Percentiles rank a stretch among this genome's conserved stretches.
These are phyloP conservation scores for Calyptommatus sinebrachiatus DNA, from an alignment of 2,113 vertebrate genomes.

Conservation along the genomic window DNA sequence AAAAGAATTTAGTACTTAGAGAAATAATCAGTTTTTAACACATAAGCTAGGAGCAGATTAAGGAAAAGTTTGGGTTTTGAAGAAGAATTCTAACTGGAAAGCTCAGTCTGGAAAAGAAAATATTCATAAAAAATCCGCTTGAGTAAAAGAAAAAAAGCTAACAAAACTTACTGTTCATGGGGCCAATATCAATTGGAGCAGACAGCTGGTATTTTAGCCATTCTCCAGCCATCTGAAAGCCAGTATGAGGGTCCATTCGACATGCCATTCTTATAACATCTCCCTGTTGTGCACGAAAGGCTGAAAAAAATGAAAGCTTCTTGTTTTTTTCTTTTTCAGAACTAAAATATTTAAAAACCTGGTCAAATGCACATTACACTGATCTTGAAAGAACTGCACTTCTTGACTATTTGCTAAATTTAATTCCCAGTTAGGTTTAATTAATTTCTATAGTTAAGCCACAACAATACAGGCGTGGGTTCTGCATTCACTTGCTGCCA, in stretches of 20 bases:
- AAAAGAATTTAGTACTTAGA: not conserved
- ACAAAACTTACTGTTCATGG: conserved; percentile 76
- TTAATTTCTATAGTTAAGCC: no score
- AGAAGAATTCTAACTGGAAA: not conserved
- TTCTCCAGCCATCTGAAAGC: conserved; percentile 89
- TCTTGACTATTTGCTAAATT: no score
- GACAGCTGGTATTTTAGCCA: conserved; percentile 87
- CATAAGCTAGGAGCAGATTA: not conserved
- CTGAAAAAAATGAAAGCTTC: conserved; percentile 64
- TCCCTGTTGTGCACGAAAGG: conserved; percentile 88
- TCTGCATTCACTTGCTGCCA: no score
- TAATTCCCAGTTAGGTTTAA: no score
- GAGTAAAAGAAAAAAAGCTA: not conserved
- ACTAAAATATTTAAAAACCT: not conserved
- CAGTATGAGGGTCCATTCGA: conserved; percentile 85
- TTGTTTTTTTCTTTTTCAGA: not conserved
- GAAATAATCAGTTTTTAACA: not conserved
- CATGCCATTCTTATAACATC: conserved; percentile 86
- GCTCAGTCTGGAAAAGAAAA: not conserved
- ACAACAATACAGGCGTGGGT: no score
- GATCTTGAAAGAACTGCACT: no score
- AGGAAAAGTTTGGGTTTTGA: not conserved
- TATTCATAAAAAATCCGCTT: not conserved
- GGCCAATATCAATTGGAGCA: conserved; percentile 77
- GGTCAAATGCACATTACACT: no score